phyloP scores from a whole-genome alignment of 1,140 invertebrate species.

The Ridgeia piscesae region DNA sequence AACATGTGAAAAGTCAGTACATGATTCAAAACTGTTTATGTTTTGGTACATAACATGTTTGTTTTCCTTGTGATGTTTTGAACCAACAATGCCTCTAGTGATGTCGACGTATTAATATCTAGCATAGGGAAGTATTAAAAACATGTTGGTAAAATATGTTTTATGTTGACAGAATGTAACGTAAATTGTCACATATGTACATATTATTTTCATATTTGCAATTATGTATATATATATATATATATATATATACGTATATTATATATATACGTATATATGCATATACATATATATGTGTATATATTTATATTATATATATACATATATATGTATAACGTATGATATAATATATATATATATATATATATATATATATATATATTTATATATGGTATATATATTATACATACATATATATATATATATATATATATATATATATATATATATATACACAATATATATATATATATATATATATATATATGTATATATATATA shows the following conservation, averaged over 20 bases:
- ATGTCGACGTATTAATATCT: neutral
- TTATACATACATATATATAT: no score
- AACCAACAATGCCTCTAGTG: neutral
- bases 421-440: no score
- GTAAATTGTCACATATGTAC: neutral
- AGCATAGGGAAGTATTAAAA: neutral
- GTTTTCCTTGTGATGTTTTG: neutral
- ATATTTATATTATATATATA: slow-evolving; percentile 7
- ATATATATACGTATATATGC: neutral
- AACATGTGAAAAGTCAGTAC: neutral
- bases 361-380: no score
- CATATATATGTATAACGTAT: no score
- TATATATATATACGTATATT: neutral
- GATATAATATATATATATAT: no score
- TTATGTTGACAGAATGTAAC: neutral
- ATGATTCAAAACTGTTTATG: neutral
- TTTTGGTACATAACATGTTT: neutral
- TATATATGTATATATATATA: neutral
- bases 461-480: neutral
- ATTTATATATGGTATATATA: no score
- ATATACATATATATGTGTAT: neutral
- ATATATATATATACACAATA: neutral
- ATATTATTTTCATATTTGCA: neutral
- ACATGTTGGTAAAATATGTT: no score
- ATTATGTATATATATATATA: slow-evolving; percentile 2